phyloP scores from a whole-genome alignment of 2,888 invertebrate genomes.

The Tipula unca region DNA sequence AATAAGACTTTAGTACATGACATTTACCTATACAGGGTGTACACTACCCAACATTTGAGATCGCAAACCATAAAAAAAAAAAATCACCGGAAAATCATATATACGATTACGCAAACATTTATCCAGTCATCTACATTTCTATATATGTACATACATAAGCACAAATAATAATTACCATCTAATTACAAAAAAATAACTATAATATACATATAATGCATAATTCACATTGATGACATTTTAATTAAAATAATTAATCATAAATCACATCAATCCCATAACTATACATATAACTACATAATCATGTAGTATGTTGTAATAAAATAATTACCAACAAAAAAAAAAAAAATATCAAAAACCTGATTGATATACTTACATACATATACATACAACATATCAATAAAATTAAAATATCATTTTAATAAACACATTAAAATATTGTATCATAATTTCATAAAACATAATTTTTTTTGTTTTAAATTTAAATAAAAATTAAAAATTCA shows the following conservation, averaged over 20 bases:
- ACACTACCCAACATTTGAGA: not conserved
- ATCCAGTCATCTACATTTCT: not conserved
- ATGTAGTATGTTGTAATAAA: not conserved
- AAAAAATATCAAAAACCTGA: not conserved
- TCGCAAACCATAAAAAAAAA: not conserved
- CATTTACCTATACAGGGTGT: not conserved
- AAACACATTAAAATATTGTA: not conserved
- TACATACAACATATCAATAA: not conserved
- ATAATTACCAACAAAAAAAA: too few relatives aligned
- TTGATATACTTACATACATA: not conserved
- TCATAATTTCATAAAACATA: not conserved
- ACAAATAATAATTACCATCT: too few relatives aligned
- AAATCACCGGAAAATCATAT: not conserved
- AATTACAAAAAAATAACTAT: not conserved
- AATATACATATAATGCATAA: not conserved
- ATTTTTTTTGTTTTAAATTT: not conserved
- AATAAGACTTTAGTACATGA: not conserved
- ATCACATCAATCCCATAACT: not conserved
- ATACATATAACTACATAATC: too few relatives aligned
- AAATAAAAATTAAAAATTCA: not conserved
- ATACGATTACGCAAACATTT: not conserved
- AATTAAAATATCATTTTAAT: not conserved
- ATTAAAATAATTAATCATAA: not conserved
- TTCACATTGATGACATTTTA: not conserved
- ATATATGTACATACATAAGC: not conserved